Conservation (phyloP, 2,888 invertebrate species). For the Ramazzottius varieornatus region DNA sequence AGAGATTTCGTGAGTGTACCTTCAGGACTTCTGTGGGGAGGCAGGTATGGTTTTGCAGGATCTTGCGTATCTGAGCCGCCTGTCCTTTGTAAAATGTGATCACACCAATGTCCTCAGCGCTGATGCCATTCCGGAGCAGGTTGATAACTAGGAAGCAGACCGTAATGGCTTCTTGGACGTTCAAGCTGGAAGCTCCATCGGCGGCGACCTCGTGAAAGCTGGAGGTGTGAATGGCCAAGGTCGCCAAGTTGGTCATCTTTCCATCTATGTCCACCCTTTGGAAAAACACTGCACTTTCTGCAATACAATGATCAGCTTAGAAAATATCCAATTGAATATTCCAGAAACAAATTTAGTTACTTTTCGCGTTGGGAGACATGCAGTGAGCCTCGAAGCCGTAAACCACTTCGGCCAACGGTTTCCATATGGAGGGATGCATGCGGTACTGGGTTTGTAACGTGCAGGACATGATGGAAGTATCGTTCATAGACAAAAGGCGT, state of each 20-base stretch:
- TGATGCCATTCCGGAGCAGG: background rate
- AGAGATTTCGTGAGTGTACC: background rate
- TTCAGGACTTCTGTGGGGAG: background rate
- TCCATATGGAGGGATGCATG: background rate
- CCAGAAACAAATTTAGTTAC: too few relatives aligned
- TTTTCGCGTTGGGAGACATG: too few relatives aligned
- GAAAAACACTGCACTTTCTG: too few relatives aligned
- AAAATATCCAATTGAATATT: too few relatives aligned
- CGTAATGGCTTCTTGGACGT: background rate
- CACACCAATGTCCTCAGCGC: slow-evolving; percentile 4
- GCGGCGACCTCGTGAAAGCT: background rate
- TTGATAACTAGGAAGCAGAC: background rate
- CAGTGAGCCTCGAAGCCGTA: too few relatives aligned
- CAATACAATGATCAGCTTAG: too few relatives aligned
- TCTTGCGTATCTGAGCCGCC: background rate
- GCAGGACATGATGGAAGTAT: background rate
- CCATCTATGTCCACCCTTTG: too few relatives aligned
- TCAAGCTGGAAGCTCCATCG: background rate
- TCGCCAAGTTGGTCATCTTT: too few relatives aligned
- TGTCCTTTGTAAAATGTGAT: slow-evolving; percentile 5
- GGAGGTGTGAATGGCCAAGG: background rate
- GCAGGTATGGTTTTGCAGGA: background rate
- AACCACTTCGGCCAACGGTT: background rate
- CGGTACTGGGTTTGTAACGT: slow-evolving; percentile 5
- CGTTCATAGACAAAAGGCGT: background rate